A percentile compares a stretch with the other conserved stretches of the same genome.
Conservation (phyloP, 1,140 invertebrate genomes). For the Drosophila repleta region DNA sequence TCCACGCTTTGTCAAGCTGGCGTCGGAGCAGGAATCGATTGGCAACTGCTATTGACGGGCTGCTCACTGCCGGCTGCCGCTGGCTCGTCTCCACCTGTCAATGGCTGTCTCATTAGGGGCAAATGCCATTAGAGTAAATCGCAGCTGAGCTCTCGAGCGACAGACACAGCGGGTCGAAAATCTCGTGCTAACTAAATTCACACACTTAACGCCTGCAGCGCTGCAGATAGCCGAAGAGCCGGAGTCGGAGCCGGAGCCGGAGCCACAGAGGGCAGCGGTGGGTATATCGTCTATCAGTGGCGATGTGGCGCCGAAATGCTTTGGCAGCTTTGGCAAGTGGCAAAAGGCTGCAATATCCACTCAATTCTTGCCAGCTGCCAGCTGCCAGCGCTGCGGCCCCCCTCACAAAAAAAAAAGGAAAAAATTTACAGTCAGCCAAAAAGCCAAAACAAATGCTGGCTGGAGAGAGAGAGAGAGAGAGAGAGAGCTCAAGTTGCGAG, state of each 20-base stretch:
- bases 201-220: conserved; percentile 49
- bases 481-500: not conserved
- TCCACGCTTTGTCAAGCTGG: not conserved
- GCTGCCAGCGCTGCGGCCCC: conserved; percentile 3
- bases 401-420: conserved; percentile 1
- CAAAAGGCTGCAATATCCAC: conserved; percentile 48
- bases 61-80: not conserved
- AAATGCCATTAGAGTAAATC: conserved; percentile 51
- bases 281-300: conserved; percentile 45
- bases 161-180: conserved; percentile 18
- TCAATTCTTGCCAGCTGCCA: conserved; percentile 41
- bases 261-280: not conserved
- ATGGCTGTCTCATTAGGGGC: conserved; percentile 44
- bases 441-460: conserved; percentile 40
- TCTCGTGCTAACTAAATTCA: conserved; percentile 48
- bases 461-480: no score
- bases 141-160: conserved; percentile 18
- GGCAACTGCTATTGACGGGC: conserved; percentile 6
- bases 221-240: conserved; percentile 14
- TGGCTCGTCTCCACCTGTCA: conserved; percentile 31
- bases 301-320: conserved; percentile 47
- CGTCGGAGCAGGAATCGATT: not conserved
- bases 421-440: conserved; percentile 45
- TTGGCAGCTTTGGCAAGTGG: conserved; percentile 48
- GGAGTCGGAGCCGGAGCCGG: not conserved